A percentile compares a stretch with the other conserved stretches of the same genome.
phyloP scores from a whole-genome alignment of 2,113 vertebrate genomes.

The Mirounga angustirostris region DNA sequence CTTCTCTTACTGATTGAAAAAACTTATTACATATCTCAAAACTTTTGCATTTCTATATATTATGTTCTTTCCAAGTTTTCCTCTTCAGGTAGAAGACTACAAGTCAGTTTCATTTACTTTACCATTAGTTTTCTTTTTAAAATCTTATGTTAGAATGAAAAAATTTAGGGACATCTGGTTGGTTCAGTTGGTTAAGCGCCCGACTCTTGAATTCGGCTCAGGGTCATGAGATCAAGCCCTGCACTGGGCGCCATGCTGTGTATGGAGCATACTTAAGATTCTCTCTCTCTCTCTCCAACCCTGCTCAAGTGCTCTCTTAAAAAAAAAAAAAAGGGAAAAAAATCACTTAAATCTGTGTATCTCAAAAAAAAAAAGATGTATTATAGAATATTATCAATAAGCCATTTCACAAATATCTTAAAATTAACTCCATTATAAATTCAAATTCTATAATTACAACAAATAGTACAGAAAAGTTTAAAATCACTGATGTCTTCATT shows the following conservation, averaged over 20 bases:
- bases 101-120: background rate
- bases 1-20: background rate
- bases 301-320: background rate
- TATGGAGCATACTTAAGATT: background rate
- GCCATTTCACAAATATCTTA: background rate
- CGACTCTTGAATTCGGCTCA: background rate
- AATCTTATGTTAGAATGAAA: conserved; percentile 28
- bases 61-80: conserved; percentile 15
- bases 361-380: background rate
- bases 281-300: background rate
- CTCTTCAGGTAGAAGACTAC: background rate
- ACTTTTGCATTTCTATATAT: background rate
- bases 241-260: background rate
- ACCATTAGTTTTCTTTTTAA: conserved; percentile 37
- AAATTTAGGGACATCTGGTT: background rate
- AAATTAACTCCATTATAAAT: background rate
- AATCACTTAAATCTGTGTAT: background rate
- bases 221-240: too few species aligned
- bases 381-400: background rate
- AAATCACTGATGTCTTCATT: conserved; percentile 21
- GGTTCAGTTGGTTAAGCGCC: background rate
- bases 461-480: background rate
- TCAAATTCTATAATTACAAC: conserved; percentile 17
- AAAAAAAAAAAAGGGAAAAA: background rate
- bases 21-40: background rate